Evolutionary conservation across 2,797 vertebrate species (phyloP).

Genomic region (Hippopotamyrus pictus): DNA sequence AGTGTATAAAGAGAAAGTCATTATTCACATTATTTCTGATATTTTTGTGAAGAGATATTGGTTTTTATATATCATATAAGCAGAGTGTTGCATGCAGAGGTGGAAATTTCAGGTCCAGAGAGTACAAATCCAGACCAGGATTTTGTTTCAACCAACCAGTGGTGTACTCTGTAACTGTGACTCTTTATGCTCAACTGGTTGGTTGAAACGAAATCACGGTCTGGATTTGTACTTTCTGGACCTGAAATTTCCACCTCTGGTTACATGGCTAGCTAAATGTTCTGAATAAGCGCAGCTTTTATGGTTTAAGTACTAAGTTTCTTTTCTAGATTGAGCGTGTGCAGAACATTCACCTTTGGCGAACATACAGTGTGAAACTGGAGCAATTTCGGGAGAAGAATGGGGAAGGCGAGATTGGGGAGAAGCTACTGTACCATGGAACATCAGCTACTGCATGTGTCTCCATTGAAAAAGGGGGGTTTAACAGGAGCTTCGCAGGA

Average conservation of each 20-base stretch:
- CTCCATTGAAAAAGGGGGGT: constrained; percentile 46
- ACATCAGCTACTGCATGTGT: constrained; percentile 31
- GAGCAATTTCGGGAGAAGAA: constrained; percentile 47
- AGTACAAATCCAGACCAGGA: too few relatives aligned
- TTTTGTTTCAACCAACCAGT: too few relatives aligned
- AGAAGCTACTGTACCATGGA: constrained; percentile 51
- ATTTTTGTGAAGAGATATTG: neutral
- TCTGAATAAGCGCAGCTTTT: neutral
- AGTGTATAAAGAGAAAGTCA: neutral
- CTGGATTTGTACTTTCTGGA: too few relatives aligned
- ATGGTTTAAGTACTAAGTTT: neutral
- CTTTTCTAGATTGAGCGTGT: constrained; percentile 54
- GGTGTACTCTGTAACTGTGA: too few relatives aligned
- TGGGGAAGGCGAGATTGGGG: constrained; percentile 29
- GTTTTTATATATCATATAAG: neutral
- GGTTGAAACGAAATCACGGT: too few relatives aligned
- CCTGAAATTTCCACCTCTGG: too few relatives aligned
- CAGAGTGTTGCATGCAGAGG: too few relatives aligned
- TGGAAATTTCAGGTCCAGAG: too few relatives aligned
- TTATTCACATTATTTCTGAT: neutral
- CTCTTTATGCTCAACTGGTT: too few relatives aligned
- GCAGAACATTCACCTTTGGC: constrained; percentile 48
- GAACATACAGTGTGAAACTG: constrained; percentile 31
- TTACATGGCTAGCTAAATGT: neutral
- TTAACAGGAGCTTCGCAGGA: constrained; percentile 43